Base-by-base conservation (phyloP, 2,888 invertebrate species). In the Lysandra coridon region DNA sequence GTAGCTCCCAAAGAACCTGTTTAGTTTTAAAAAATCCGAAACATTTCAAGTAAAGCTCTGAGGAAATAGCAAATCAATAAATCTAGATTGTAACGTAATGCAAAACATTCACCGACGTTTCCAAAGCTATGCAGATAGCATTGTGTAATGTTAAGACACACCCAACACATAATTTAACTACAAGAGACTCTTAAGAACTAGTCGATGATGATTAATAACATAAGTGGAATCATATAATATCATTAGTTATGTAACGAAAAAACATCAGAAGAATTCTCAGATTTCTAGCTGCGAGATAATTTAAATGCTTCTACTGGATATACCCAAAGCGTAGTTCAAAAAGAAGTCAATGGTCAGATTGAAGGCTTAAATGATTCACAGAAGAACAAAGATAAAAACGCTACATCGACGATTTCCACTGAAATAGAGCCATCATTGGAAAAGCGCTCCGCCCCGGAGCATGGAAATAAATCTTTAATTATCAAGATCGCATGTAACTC, bases 381-480 rank as follows among this genome's bases (percentile, higher is more conserved):
- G 10, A 6, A 23, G 30, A 10, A 23, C 14, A 69, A 69, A 69
- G 69, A 69, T 69, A 69, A 69, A 75, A 44, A 44, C 44, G 40
- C 74, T 23, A 74, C 23, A 57, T 57, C 76, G 64, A 81, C 76
- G 80, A 78, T 82, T 80, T 80, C 79, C 80, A 79, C 80, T 80
- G 81, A 81, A 82, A 82, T 81, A 81, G 81, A 82, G 82, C 80
- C 81, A 79, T 83, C 82, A 83, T 80, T 81, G 80, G 81, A 81
- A 83, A 82, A 82, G 80, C 79, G 80, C 78, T 80, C 77, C 73
- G 78, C 80, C 74, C 80, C 79, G 64, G 78, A 81, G 81, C 82
- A 82, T 82, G 80, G 80, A 81, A 82, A 85, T 85, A 85, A 84
- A 85, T 85, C 84, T 85, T 85, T 84, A 84, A 85, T 84, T 83